Conservation (phyloP, 2,797 vertebrate genomes). For the Enteromius treurensis region DNA sequence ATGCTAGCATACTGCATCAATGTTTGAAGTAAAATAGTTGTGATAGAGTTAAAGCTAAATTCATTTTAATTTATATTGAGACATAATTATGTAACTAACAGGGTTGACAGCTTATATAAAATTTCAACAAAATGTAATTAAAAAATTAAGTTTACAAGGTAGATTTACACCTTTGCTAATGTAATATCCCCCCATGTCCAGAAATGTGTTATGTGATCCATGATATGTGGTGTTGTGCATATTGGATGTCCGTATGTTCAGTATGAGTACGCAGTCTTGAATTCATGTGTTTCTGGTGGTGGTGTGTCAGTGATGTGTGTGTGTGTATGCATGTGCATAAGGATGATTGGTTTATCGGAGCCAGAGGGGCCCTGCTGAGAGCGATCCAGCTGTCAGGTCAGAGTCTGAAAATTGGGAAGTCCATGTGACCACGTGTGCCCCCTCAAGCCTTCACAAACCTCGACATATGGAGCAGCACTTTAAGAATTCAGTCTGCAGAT, state of each 20-base stretch:
- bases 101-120: neutral
- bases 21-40: neutral
- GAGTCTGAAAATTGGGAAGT: slow-evolving; percentile 25
- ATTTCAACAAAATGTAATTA: neutral
- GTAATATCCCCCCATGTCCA: no score
- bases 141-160: neutral
- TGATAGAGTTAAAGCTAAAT: neutral
- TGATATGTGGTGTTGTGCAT: neutral
- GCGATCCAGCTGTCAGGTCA: slow-evolving; percentile 52
- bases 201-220: neutral
- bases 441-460: slow-evolving; percentile 19
- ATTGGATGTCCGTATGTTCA: neutral
- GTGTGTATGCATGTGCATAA: slow-evolving; percentile 25
- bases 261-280: neutral
- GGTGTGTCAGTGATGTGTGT: neutral
- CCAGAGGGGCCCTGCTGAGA: slow-evolving; percentile 28
- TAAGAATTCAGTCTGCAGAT: slow-evolving; percentile 30
- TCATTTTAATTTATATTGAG: neutral
- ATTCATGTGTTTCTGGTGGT: slow-evolving; percentile 11
- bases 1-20: neutral
- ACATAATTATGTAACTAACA: slow-evolving; percentile 1
- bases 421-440: slow-evolving; percentile 48
- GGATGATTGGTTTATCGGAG: slow-evolving; percentile 18
- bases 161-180: neutral
- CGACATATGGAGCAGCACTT: slow-evolving; percentile 48